phyloP scores from a whole-genome alignment of 2,113 vertebrate species.

The Pongo pygmaeus region DNA sequence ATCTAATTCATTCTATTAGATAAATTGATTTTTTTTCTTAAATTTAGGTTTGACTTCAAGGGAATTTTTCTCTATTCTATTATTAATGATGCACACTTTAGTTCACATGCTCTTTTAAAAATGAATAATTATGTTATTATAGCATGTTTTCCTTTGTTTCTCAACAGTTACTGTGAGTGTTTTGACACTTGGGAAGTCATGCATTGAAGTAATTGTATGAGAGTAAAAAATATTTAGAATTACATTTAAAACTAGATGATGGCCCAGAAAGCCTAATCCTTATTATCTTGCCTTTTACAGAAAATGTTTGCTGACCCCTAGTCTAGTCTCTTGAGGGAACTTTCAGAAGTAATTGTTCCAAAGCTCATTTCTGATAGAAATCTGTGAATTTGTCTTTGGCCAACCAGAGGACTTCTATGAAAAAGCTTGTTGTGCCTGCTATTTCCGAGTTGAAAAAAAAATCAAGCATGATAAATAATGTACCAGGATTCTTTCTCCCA shows the following conservation, averaged over 20 bases:
- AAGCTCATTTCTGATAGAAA: background rate
- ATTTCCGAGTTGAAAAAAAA: background rate
- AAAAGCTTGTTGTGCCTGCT: background rate
- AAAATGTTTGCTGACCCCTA: background rate
- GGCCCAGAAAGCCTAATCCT: background rate
- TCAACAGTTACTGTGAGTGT: constrained; percentile 35
- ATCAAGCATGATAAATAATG: background rate
- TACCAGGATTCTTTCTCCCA: background rate
- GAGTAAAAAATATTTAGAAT: too few relatives aligned
- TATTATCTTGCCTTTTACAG: background rate
- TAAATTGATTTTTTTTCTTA: background rate
- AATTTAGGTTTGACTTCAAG: background rate
- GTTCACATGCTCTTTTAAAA: background rate
- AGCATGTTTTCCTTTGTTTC: constrained; percentile 60
- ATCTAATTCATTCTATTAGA: constrained; percentile 41
- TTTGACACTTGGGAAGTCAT: constrained; percentile 51
- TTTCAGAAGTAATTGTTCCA: background rate
- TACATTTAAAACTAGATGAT: too few relatives aligned
- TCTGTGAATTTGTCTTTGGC: background rate
- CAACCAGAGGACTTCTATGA: background rate
- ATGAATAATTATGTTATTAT: constrained; percentile 37
- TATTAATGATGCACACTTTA: constrained; percentile 50
- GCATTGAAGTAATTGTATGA: background rate
- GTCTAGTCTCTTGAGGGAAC: background rate
- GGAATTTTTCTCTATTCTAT: constrained; percentile 23